Conservation (phyloP, 2,888 invertebrate genomes). For the Rhamphomyia laevipes region DNA sequence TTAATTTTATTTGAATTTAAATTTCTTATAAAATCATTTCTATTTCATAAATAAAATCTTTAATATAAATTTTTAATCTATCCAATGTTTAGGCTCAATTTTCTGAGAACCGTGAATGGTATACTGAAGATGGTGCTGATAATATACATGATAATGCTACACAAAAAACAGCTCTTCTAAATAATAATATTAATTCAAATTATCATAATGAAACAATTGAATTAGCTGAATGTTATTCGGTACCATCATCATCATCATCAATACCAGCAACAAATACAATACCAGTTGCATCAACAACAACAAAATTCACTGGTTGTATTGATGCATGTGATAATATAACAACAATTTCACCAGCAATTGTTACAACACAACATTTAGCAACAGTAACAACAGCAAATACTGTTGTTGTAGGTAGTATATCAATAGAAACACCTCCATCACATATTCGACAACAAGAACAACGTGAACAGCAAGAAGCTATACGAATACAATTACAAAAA, state of each 20-base stretch:
- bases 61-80: too few relatives aligned
- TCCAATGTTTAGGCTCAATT: conserved; percentile 28
- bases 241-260: conserved; percentile 16
- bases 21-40: too few relatives aligned
- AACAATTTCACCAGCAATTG: conserved; percentile 10
- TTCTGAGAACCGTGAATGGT: conserved; percentile 31
- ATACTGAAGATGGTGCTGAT: conserved; percentile 23
- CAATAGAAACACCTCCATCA: conserved; percentile 34
- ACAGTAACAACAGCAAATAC: conserved; percentile 27
- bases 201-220: conserved; percentile 17
- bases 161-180: conserved; percentile 2
- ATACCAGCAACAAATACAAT: conserved; percentile 19
- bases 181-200: not conserved
- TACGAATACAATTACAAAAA: conserved; percentile 1
- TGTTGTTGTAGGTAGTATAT: conserved; percentile 34
- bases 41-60: too few relatives aligned
- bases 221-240: conserved; percentile 16
- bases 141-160: conserved; percentile 11
- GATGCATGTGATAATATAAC: not conserved
- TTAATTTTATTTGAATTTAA: too few relatives aligned
- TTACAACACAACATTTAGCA: conserved; percentile 19
- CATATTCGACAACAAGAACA: conserved; percentile 19
- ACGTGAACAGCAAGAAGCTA: conserved; percentile 10
- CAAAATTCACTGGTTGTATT: not conserved
- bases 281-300: conserved; percentile 6